A percentile compares a stretch with the other conserved stretches of the same genome.
Conservation (phyloP, 2,113 vertebrate species). For the Prinia subflava region DNA sequence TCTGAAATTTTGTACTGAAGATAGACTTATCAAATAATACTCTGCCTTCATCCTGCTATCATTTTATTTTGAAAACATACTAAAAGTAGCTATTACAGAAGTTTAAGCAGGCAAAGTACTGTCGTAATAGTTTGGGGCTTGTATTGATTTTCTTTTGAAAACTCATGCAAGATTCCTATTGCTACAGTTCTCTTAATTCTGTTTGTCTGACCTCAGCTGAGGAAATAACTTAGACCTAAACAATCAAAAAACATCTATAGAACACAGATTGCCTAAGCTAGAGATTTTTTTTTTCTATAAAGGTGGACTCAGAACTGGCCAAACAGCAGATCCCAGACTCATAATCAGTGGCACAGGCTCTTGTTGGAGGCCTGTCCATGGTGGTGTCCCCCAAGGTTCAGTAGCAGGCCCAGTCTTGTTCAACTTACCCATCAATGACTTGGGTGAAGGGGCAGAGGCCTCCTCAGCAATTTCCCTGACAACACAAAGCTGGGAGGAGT, state of each 20-base stretch:
- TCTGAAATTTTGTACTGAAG: background rate
- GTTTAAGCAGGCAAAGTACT: background rate
- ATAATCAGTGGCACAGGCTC: background rate
- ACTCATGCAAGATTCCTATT: background rate
- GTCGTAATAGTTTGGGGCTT: background rate
- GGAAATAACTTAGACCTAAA: background rate
- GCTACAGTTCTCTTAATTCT: background rate
- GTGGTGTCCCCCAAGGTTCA: rapidly evolving
- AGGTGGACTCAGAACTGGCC: background rate
- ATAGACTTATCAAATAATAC: background rate
- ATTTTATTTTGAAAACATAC: background rate
- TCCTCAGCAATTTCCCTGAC: background rate
- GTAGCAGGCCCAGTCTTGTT: rapidly evolving
- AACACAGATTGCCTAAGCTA: background rate
- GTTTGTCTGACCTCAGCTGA: background rate
- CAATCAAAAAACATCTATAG: background rate
- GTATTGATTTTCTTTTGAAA: background rate
- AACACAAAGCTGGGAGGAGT: background rate
- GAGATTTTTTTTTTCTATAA: background rate
- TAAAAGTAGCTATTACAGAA: background rate
- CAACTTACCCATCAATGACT: background rate
- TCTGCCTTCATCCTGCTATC: background rate
- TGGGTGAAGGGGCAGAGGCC: background rate
- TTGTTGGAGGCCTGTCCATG: rapidly evolving
- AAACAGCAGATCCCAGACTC: background rate